Percentiles rank a stretch among this genome's conserved stretches.
Conservation (phyloP, 92 coral and sea anemone genomes). For the Blastomussa wellsi region DNA sequence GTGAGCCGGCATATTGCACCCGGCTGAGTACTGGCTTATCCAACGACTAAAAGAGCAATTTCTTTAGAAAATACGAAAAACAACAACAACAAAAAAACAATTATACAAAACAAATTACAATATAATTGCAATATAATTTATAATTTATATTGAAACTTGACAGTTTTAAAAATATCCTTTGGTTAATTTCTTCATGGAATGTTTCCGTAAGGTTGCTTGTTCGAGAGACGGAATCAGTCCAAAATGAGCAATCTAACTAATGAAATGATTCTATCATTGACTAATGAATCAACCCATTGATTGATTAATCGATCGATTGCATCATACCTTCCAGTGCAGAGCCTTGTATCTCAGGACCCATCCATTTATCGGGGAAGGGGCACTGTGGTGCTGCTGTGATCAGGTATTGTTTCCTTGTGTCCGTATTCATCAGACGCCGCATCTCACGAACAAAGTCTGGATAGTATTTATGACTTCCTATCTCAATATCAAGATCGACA, state of each 20-base stretch:
- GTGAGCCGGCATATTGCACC: no score
- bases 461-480: constrained; percentile 81
- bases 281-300: background rate
- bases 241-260: background rate
- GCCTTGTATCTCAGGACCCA: constrained; percentile 82
- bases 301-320: background rate
- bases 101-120: no score
- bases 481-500: constrained; percentile 87
- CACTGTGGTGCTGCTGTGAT: constrained; percentile 90
- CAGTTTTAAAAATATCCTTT: background rate
- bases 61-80: no score
- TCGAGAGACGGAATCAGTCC: background rate
- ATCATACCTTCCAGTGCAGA: constrained; percentile 74
- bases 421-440: constrained; percentile 77
- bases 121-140: no score
- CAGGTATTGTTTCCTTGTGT: constrained; percentile 67
- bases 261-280: background rate
- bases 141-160: no score
- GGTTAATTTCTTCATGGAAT: no score
- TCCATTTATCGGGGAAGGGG: constrained; percentile 84
- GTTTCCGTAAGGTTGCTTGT: background rate
- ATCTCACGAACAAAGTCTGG: constrained; percentile 84
- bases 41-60: no score
- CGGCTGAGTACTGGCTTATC: no score
- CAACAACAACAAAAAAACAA: no score